Percentiles rank a stretch among this genome's conserved stretches.
These are phyloP conservation scores for Leptothorax acervorum DNA, from an alignment of 2,888 invertebrate species.

Conservation along the genomic window DNA sequence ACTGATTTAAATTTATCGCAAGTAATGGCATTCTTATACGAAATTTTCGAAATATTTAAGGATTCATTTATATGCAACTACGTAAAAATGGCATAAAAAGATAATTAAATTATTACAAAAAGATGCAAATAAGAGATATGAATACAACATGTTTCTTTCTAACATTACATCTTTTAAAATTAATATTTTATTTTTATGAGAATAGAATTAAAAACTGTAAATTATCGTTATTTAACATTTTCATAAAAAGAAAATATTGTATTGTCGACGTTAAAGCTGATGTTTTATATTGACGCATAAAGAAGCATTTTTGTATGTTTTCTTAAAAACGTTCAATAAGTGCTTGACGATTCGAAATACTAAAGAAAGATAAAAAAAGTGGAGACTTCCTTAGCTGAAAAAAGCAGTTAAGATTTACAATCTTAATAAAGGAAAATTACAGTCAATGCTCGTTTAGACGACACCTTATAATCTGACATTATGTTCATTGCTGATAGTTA, in stretches of 20 bases:
- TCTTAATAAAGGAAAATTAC: slow-evolving; percentile 6
- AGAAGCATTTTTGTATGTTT: background rate
- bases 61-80: background rate
- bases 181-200: background rate
- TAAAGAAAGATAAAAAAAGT: background rate
- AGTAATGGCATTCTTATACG: background rate
- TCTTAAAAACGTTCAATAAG: background rate
- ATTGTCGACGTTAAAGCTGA: too few relatives aligned
- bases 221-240: background rate
- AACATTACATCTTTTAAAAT: slow-evolving; percentile 2
- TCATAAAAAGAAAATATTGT: background rate
- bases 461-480: slow-evolving; percentile 11
- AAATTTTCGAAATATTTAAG: background rate
- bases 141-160: background rate
- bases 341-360: background rate
- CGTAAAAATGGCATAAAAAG: background rate
- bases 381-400: background rate
- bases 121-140: background rate
- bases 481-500: slow-evolving; percentile 15
- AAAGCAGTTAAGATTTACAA: slow-evolving; percentile 2
- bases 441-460: background rate
- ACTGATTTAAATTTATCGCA: background rate
- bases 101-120: background rate
- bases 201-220: background rate
- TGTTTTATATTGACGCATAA: background rate